phyloP scores from a whole-genome alignment of 1,140 invertebrate species.

The Meloidogyne exigua region DNA sequence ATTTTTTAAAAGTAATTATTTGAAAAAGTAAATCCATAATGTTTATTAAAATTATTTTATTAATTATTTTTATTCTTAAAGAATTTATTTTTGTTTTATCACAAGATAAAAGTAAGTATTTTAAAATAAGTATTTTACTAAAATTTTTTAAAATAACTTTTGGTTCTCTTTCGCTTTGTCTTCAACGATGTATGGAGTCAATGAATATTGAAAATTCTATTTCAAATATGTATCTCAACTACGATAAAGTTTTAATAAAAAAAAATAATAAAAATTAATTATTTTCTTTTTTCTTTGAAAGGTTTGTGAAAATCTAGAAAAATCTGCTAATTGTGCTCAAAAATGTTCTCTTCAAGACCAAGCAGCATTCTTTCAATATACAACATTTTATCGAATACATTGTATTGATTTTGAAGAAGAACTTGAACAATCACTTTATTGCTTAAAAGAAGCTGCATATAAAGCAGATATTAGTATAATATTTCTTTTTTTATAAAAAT shows the following conservation, averaged over 20 bases:
- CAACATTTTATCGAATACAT: conserved; percentile 57
- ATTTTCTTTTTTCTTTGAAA: not conserved
- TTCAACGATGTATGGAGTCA: conserved; percentile 43
- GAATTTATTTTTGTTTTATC: not conserved
- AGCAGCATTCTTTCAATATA: conserved; percentile 53
- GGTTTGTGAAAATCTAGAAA: conserved; percentile 55
- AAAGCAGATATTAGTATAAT: conserved; percentile 46
- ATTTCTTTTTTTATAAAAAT: not conserved
- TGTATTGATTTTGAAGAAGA: conserved; percentile 59
- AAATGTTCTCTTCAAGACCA: conserved; percentile 47
- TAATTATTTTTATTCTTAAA: not conserved
- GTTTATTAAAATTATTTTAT: not conserved
- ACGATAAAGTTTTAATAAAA: conserved; percentile 32
- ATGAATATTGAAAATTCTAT: conserved; percentile 45
- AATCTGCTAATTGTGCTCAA: conserved; percentile 46
- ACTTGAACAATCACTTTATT: conserved; percentile 49
- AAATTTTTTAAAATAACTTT: not conserved
- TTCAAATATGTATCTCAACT: conserved; percentile 42
- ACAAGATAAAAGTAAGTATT: not conserved
- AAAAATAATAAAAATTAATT: not conserved
- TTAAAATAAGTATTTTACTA: not conserved
- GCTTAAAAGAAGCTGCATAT: conserved; percentile 50
- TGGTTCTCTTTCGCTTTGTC: conserved; percentile 33
- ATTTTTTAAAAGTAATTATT: not conserved
- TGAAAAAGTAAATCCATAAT: not conserved